Conservation (phyloP, 1,140 invertebrate species). For the Macrobrachium nipponense region DNA sequence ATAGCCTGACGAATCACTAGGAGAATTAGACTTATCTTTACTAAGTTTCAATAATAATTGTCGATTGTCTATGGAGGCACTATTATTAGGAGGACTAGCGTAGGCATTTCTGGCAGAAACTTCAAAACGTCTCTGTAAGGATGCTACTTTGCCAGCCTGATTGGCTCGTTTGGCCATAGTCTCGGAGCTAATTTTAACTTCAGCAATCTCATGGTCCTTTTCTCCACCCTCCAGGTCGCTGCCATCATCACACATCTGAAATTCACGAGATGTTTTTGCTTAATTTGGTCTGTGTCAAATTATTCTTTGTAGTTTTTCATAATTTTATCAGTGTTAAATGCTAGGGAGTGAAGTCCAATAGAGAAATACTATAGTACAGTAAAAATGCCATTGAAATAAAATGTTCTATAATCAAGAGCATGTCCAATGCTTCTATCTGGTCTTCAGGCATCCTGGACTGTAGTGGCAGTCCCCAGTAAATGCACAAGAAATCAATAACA, state of each 20-base stretch:
- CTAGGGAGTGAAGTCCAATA: no score
- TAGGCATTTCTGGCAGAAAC: conserved; percentile 13
- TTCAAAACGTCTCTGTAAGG: conserved; percentile 62
- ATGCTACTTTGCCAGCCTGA: conserved; percentile 57
- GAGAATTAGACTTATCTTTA: conserved; percentile 53
- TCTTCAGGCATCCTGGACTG: no score
- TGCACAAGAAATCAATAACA: no score
- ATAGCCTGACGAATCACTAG: conserved; percentile 55
- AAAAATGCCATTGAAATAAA: no score
- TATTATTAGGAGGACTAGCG: conserved; percentile 24
- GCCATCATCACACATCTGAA: conserved; percentile 54
- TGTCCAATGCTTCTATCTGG: no score
- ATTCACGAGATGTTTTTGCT: neutral
- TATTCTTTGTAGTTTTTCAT: neutral
- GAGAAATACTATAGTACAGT: no score
- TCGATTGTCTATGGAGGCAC: conserved; percentile 48
- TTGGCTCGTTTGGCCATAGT: conserved; percentile 42
- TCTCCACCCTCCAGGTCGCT: conserved; percentile 44
- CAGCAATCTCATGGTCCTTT: conserved; percentile 54
- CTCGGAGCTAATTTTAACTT: conserved; percentile 49
- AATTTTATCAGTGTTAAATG: neutral
- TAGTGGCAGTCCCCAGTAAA: no score
- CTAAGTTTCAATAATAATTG: conserved; percentile 45
- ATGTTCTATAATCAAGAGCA: no score
- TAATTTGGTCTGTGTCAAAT: neutral